These are phyloP conservation scores for Atta texana DNA, from an alignment of 1,140 invertebrate genomes.

Conservation along the genomic window DNA sequence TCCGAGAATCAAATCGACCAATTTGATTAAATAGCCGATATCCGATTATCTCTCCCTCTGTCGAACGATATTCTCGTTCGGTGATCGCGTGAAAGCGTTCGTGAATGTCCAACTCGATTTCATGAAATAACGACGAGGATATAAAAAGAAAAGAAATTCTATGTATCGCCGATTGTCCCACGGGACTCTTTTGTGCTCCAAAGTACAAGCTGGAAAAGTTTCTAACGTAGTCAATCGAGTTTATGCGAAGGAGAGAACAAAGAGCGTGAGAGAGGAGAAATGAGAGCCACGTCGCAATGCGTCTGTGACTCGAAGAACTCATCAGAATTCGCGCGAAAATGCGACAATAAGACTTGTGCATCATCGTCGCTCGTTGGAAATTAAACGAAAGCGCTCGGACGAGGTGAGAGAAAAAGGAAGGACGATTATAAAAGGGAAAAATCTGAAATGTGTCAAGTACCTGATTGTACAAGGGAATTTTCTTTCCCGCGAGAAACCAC, in stretches of 20 bases:
- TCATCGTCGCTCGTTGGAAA: neutral
- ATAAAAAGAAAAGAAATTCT: neutral
- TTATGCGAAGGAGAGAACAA: neutral
- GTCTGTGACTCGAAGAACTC: constrained; percentile 12
- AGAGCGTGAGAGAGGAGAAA: neutral
- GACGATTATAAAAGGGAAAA: neutral
- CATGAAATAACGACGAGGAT: neutral
- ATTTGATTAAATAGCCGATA: constrained; percentile 40
- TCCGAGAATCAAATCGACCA: constrained; percentile 30
- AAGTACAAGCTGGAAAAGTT: constrained; percentile 50
- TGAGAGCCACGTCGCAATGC: neutral
- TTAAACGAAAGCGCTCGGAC: constrained; percentile 13
- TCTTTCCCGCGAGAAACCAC: neutral
- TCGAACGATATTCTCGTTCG: neutral
- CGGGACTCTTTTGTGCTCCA: neutral
- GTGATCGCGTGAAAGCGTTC: neutral
- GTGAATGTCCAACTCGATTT: neutral
- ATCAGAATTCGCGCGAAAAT: constrained; percentile 37
- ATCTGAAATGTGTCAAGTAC: constrained; percentile 32
- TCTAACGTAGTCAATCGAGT: constrained; percentile 19
- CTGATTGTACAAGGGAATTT: constrained; percentile 28
- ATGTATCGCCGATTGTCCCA: neutral
- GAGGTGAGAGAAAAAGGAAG: too few species aligned
- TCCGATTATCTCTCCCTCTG: neutral
- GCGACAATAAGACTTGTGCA: constrained; percentile 49